Evolutionary conservation across 2,797 vertebrate genomes (phyloP), one percentile per base, ranked within the genome.

Genomic region (Momotus momota): DNA sequence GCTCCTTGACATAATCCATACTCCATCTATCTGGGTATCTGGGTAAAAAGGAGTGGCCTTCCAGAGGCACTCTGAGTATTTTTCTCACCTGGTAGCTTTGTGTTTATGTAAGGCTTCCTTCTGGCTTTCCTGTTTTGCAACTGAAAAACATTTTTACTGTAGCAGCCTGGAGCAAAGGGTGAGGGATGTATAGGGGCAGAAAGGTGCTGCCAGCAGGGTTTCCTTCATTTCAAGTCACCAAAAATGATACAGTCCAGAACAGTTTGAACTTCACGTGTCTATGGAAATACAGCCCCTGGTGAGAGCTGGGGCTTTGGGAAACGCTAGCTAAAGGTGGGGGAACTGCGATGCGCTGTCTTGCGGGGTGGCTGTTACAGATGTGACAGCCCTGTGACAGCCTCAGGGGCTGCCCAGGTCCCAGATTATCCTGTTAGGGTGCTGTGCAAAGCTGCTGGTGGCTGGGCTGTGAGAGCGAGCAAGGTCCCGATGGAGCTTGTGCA

Each of bases 391-490:
- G 45, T 46, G 45, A 46, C 16, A 46, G 45, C 45, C 45, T 54
- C 21, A 16, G 54, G 14, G 23, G 4, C 67, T 48, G 31, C 14
- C 38, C 0, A 0, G 20, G 25, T 40, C 48, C n/a, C 2, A 4
- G 7, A 21, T 65, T 45, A 48, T 62, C 81, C 69, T 8, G 7
- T 58, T 11, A 22, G 64, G 89, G 40, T n/a, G 38, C 46, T 62
- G 31, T 26, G 60, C 60, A 55, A 38, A 21, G 51, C 26, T 87
- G 72, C 72, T 29, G 31, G 31, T 41, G 61, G 23, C 35, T 0
- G 8, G 27, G 43, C 61, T 45, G 31, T 1, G 10, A 43, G 54
- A 26, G 48, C 1, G 1, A 65, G 54, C 2, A 1, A 48, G 33
- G 33, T 52, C 41, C 46, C 0, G 1, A 20, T 1, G 1, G 27